Evolutionary conservation across 2,888 invertebrate genomes (phyloP).

Genomic region (Scotopteryx bipunctaria): DNA sequence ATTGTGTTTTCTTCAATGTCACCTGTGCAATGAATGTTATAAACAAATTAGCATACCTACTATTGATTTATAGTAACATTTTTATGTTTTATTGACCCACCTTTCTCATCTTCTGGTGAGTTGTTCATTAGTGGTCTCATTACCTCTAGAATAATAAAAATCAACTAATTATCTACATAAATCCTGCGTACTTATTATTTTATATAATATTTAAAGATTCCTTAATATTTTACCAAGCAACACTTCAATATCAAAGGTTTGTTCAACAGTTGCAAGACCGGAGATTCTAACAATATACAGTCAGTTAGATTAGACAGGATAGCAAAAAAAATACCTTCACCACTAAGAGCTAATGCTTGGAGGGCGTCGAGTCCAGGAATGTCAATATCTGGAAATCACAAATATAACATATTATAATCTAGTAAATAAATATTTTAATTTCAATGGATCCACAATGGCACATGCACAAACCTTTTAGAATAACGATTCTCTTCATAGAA

Average conservation of each 20-base stretch:
- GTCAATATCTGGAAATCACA: constrained; percentile 48
- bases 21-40: neutral
- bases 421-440: too few species aligned
- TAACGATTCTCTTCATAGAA: constrained; percentile 45
- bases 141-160: too few species aligned
- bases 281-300: too few species aligned
- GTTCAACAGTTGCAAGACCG: too few species aligned
- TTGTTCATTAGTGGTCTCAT: too few species aligned
- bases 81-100: neutral
- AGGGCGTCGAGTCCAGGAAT: constrained; percentile 61
- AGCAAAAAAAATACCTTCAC: constrained; percentile 49
- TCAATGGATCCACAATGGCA: too few species aligned
- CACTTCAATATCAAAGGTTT: too few species aligned
- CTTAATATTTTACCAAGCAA: too few species aligned
- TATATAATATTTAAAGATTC: too few species aligned
- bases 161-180: too few species aligned
- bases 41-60: neutral
- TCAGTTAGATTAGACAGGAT: too few species aligned
- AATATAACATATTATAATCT: neutral
- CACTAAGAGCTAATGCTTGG: constrained; percentile 62
- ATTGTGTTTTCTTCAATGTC: neutral
- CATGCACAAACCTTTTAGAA: constrained; percentile 43
- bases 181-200: too few species aligned
- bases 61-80: neutral
- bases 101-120: neutral